Base-by-base conservation (phyloP, 2,113 vertebrate species). In the Martes martes region DNA sequence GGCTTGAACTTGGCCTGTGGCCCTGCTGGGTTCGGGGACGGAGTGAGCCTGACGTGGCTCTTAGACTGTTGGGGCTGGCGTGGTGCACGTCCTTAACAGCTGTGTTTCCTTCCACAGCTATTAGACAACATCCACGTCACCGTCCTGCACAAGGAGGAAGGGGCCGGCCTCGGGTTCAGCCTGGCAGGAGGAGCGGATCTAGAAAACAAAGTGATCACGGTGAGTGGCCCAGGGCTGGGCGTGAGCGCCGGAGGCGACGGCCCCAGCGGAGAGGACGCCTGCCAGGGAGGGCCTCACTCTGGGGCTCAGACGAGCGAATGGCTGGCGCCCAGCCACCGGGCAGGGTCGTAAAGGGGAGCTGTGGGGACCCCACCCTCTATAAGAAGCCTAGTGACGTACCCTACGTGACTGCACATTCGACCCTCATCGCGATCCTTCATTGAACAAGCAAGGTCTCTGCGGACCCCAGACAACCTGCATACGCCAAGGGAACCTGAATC, bases 121-220 rank as follows among this genome's bases (percentile, higher is more conserved):
- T 98, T 99, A 81, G 98, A 99, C 95, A 99, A 99, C 98, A 99
- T 99, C 95, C 99, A 99, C 0, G 99, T 99, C 26, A 99, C 99
- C 61, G 93, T 99, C 98, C 94, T 99, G 47, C 99, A 99, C 95
- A 99, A 99, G 98, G 99, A 99, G 39, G 99, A 99, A 69, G 99
- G 99, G 2, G 98, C 98, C 0, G 99, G 99, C 7, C 99, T 99
- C 36, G 99, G 99, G 82, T 99, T 99, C 98, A 99, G 99, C 98
- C 98, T 99, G 33, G 99, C 99, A 8, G 99, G 99, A 55, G 99
- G 99, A 1, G 98, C 98, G 1, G 99, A 99, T 95, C 99, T 99
- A 78, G 99, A 99, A 98, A 99, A 98, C 97, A 99, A 99, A 98
- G 98, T 98, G 45, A 94, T 99, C 39, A 99, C 99, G 67, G 99